A percentile compares a stretch with the other conserved stretches of the same genome.
phyloP scores from a whole-genome alignment of 2,888 invertebrate genomes.

The Ennomos quercinarius region DNA sequence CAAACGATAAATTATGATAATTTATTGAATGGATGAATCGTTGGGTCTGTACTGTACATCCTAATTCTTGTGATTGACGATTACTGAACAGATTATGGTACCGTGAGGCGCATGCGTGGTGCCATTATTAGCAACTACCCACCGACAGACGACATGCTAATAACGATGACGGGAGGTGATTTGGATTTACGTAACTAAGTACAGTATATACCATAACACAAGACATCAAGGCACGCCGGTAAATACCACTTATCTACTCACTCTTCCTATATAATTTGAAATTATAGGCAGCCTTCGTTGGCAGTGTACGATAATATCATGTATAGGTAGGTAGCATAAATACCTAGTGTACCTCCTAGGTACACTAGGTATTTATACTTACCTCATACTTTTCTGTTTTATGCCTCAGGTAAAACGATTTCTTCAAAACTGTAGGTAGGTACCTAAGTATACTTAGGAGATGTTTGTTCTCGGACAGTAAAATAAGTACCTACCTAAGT shows the following conservation, averaged over 20 bases:
- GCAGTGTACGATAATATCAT: too few relatives aligned
- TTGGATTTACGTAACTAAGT: conserved; percentile 37
- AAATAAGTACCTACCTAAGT: too few relatives aligned
- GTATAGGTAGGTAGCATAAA: too few relatives aligned
- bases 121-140: conserved; percentile 46
- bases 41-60: conserved; percentile 7
- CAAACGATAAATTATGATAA: conserved; percentile 39
- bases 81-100: neutral
- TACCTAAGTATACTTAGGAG: too few relatives aligned
- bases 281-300: neutral
- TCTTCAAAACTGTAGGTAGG: too few relatives aligned
- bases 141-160: conserved; percentile 45
- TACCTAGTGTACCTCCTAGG: too few relatives aligned
- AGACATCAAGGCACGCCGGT: conserved; percentile 22
- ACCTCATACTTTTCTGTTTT: too few relatives aligned
- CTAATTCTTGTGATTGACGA: conserved; percentile 13
- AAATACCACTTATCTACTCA: conserved; percentile 13
- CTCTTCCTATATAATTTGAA: conserved; percentile 10
- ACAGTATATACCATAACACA: conserved; percentile 19
- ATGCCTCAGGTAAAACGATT: too few relatives aligned
- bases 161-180: conserved; percentile 41
- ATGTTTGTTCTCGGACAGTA: too few relatives aligned
- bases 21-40: conserved; percentile 32
- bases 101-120: conserved; percentile 57
- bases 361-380: too few relatives aligned